Conservation (phyloP, 2,888 invertebrate genomes). For the Ophonus ardosiacus region DNA sequence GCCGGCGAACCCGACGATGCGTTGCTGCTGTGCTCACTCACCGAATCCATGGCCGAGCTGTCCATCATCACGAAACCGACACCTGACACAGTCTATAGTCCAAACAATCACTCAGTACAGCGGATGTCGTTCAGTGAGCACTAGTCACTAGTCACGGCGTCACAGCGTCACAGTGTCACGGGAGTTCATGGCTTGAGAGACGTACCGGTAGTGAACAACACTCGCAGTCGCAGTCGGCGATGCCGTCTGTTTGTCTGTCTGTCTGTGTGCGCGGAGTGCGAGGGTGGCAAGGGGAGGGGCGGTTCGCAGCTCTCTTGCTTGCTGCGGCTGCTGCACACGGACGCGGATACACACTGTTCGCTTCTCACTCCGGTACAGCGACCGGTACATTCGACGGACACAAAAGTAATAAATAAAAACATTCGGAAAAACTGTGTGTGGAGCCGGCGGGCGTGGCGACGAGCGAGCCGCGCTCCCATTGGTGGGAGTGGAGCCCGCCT, state of each 20-base stretch:
- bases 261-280: slow-evolving; percentile 70
- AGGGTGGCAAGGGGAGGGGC: slow-evolving; percentile 8
- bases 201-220: slow-evolving; percentile 74
- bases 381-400: slow-evolving; percentile 83
- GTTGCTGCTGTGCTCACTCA: slow-evolving; percentile 79
- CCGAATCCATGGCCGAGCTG: slow-evolving; percentile 78
- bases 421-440: slow-evolving; percentile 77
- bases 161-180: background rate
- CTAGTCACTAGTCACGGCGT: background rate
- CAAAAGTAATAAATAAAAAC: slow-evolving; percentile 86
- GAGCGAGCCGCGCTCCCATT: slow-evolving; percentile 74
- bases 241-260: slow-evolving; percentile 71
- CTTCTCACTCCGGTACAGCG: slow-evolving; percentile 72
- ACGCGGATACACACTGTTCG: slow-evolving; percentile 17
- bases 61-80: slow-evolving; percentile 75
- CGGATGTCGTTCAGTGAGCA: background rate
- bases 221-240: slow-evolving; percentile 41
- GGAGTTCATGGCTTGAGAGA: slow-evolving; percentile 69
- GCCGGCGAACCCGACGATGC: slow-evolving; percentile 77
- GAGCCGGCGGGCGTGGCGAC: slow-evolving; percentile 72
- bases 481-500: slow-evolving; percentile 72
- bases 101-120: slow-evolving; percentile 40
- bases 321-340: slow-evolving; percentile 64
- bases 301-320: background rate
- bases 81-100: slow-evolving; percentile 67